Conservation (phyloP, 2,113 vertebrate species). For the Ceuthmochares aereus region DNA sequence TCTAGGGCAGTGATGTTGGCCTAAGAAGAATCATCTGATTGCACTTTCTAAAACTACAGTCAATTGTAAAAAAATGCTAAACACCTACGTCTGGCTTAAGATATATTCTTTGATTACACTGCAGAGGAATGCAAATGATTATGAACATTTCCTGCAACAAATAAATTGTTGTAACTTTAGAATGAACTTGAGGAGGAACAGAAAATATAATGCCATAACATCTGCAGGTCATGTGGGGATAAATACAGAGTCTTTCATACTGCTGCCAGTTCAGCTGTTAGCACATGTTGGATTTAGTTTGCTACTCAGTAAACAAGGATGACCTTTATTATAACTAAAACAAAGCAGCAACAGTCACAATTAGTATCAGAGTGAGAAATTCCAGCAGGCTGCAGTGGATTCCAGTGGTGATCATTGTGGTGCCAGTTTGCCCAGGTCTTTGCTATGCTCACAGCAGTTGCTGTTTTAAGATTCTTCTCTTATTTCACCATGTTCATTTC, state of each 20-base stretch:
- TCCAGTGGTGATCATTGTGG: not conserved
- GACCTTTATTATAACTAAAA: not conserved
- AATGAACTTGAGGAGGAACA: not conserved
- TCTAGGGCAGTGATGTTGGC: not conserved
- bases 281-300: not conserved
- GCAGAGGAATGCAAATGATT: not conserved
- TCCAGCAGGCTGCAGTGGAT: not conserved
- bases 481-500: not conserved
- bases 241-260: not conserved
- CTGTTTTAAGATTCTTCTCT: not conserved
- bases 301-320: not conserved
- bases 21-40: not conserved
- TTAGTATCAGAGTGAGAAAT: not conserved
- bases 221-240: not conserved
- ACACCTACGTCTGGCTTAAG: not conserved
- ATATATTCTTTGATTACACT: not conserved
- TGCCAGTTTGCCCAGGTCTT: not conserved
- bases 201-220: not conserved
- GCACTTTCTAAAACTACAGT: not conserved
- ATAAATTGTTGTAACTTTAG: not conserved
- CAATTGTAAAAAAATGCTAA: not conserved
- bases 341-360: not conserved
- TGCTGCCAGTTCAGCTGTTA: not conserved
- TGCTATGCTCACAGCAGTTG: not conserved
- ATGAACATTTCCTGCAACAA: not conserved